Evolutionary conservation across 2,797 vertebrate genomes (phyloP).

Genomic region (Oreonectes daqikongensis): DNA sequence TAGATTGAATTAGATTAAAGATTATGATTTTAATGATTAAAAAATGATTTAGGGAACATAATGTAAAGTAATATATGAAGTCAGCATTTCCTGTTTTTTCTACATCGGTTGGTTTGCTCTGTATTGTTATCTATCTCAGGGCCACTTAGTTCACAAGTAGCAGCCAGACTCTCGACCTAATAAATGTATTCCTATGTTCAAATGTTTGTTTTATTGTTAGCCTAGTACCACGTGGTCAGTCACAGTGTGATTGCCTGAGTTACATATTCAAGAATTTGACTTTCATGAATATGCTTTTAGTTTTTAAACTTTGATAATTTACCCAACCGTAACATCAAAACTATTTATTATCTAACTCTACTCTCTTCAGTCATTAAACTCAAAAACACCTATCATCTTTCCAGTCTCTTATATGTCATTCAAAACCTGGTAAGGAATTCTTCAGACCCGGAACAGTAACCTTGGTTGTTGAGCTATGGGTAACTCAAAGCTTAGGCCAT

Average conservation of each 20-base stretch:
- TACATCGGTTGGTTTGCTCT: background rate
- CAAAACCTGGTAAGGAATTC: background rate
- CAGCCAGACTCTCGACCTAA: background rate
- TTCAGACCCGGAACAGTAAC: background rate
- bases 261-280: background rate
- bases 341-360: background rate
- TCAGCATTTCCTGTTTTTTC: background rate
- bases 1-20: too few species aligned
- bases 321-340: background rate
- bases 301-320: background rate
- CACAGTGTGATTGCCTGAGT: background rate
- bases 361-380: background rate
- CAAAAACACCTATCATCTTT: background rate
- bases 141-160: background rate
- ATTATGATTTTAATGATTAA: too few species aligned
- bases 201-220: slow-evolving; percentile 12
- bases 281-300: background rate
- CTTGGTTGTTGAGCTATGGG: background rate
- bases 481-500: background rate
- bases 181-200: background rate
- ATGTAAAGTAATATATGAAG: background rate
- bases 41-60: background rate
- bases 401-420: background rate
- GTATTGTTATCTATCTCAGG: background rate
- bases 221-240: background rate